Evolutionary conservation across 2,888 invertebrate genomes (phyloP).

Genomic region (Nasonovia ribisnigri): DNA sequence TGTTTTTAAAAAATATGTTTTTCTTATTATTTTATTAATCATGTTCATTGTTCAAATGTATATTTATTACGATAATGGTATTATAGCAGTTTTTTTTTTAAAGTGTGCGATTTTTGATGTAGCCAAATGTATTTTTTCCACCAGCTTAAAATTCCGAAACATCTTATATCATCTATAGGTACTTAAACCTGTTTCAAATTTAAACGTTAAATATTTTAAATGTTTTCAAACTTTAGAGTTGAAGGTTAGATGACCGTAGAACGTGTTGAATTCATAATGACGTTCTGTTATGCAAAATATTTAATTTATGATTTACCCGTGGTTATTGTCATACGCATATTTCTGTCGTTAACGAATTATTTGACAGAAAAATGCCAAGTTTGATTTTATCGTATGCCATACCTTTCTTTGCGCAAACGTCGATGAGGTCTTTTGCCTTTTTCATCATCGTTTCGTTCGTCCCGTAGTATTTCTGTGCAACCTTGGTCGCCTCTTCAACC

Average conservation of each 20-base stretch:
- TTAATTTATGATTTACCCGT: background rate
- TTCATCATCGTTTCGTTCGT: constrained; percentile 48
- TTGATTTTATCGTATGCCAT: background rate
- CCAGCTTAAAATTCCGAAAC: background rate
- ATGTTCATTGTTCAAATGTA: too few species aligned
- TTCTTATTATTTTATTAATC: background rate
- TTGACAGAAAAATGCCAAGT: background rate
- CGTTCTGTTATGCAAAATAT: background rate
- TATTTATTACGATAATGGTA: too few species aligned
- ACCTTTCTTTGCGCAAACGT: constrained; percentile 53
- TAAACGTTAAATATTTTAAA: background rate
- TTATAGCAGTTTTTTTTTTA: background rate
- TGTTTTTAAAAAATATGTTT: background rate
- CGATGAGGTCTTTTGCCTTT: constrained; percentile 53
- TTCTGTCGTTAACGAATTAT: background rate
- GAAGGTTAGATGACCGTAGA: background rate
- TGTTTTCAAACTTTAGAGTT: background rate
- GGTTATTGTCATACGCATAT: background rate
- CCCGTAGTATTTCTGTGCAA: constrained; percentile 58
- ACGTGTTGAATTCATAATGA: background rate
- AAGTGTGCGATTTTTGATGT: background rate
- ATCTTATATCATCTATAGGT: background rate
- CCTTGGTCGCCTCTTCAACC: constrained; percentile 52
- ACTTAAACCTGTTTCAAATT: background rate
- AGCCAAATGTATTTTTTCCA: background rate